Base-by-base conservation (phyloP, 30 jellyfish, hydroid and myxozoan species). In the Hydra vulgaris region DNA sequence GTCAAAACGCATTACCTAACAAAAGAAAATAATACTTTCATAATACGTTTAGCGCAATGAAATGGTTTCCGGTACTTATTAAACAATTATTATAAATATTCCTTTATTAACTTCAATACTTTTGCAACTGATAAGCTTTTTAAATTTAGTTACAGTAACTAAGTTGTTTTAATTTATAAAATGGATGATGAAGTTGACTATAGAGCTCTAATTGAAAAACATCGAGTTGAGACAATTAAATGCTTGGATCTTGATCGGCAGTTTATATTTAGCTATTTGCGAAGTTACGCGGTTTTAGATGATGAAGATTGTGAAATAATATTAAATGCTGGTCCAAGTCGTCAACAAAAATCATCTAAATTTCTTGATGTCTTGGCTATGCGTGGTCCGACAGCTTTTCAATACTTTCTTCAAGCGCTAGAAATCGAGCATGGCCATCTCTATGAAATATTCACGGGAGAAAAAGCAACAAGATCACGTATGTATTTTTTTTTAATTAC, bases 231-330 rank as follows among this genome's bases (percentile, higher is more conserved):
- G 21, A 61, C 87, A 54, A 95, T 90, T 8, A 83, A 70, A 72
- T 72, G 86, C 20, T 25, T 90, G 40, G 97, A 90, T 56, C 84
- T 86, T 3, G 96, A 90, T 23, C 74, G 97, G 54, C 97, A 90
- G 76, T 86, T 78, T 54, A 70, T 90, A 0, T 79, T 90, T 73
- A 26, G 85, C 73, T 82, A 77, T 76, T 82, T 90, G 85, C 73
- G 95, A 66, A 86, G 96, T 85, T 72, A 90, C 18, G 55, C 86
- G 20, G 90, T 90, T 23, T 66, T 90, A 5, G 97, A 90, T 76
- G 97, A 86, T 15, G 97, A 90, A 74, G 97, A 90, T 82, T 86
- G 95, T 71, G 94, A 90, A 66, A 78, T 79, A 23, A 86, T 90
- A 15, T 23, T 86, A 73, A 83, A 77, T 70, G 90, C 88, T 8